Conservation (phyloP, 2,797 vertebrate species). For the Pyrocephalus nanus region DNA sequence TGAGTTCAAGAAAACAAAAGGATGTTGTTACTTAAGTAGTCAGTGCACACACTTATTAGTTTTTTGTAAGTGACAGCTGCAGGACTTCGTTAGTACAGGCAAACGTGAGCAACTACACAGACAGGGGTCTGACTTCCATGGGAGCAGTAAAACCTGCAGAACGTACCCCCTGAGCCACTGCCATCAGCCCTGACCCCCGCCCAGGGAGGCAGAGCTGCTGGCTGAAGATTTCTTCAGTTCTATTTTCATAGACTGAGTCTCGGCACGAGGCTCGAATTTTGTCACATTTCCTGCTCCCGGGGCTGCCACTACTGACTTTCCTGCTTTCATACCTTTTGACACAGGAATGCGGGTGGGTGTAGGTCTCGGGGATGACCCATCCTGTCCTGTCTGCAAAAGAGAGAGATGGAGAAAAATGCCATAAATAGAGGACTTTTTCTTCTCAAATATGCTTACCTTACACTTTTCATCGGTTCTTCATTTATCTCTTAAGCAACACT, state of each 20-base stretch:
- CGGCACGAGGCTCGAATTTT: slow-evolving; percentile 88
- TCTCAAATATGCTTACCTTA: background rate
- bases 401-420: slow-evolving; percentile 20
- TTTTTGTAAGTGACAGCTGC: slow-evolving; percentile 59
- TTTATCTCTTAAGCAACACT: background rate
- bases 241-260: slow-evolving; percentile 95
- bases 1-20: slow-evolving; percentile 19
- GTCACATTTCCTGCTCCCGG: slow-evolving; percentile 86
- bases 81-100: slow-evolving; percentile 71
- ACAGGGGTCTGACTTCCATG: slow-evolving; percentile 57
- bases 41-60: slow-evolving; percentile 70
- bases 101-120: slow-evolving; percentile 50
- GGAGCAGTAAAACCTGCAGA: slow-evolving; percentile 73
- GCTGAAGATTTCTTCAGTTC: slow-evolving; percentile 91
- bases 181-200: slow-evolving; percentile 88
- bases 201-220: slow-evolving; percentile 82
- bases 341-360: slow-evolving; percentile 89
- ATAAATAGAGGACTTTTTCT: background rate
- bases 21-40: slow-evolving; percentile 51
- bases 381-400: slow-evolving; percentile 83
- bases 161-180: slow-evolving; percentile 79
- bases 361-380: slow-evolving; percentile 84
- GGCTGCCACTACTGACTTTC: slow-evolving; percentile 87
- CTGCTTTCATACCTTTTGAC: slow-evolving; percentile 92
- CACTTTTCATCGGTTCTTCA: background rate